Conservation (phyloP, 2,113 vertebrate species). For the Morone chrysops region DNA sequence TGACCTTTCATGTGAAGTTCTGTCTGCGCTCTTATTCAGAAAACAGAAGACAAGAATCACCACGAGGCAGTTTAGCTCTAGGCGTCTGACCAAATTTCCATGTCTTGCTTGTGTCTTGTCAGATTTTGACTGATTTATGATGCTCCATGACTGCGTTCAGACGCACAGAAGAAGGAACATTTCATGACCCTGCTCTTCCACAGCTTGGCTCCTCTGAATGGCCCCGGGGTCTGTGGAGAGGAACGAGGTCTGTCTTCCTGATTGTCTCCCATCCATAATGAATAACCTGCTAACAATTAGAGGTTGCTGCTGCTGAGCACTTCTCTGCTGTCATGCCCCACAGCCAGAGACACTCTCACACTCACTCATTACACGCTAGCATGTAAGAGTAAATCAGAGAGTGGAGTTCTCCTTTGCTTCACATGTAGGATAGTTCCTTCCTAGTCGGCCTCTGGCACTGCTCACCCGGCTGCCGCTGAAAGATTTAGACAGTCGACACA, state of each 20-base stretch:
- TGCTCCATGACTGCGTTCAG: conserved; percentile 9
- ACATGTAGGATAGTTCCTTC: conserved; percentile 13
- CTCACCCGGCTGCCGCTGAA: conserved; percentile 24
- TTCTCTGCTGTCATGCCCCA: conserved; percentile 40
- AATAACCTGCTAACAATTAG: conserved; percentile 71
- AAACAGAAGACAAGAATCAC: conserved; percentile 21
- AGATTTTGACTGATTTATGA: conserved; percentile 8
- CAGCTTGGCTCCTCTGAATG: conserved; percentile 16
- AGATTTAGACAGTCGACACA: not conserved
- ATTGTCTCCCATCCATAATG: conserved; percentile 57
- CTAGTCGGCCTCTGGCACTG: not conserved
- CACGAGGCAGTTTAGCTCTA: not conserved
- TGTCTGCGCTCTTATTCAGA: conserved; percentile 10
- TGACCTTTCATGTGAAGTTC: conserved; percentile 9
- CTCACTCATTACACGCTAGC: conserved; percentile 42
- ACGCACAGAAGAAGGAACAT: conserved; percentile 1
- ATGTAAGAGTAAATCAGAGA: conserved; percentile 42
- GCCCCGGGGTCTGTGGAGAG: conserved; percentile 19
- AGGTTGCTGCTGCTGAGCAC: conserved; percentile 35
- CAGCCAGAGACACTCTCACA: conserved; percentile 44
- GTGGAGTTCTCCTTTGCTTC: conserved; percentile 21
- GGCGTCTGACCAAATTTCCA: conserved; percentile 7
- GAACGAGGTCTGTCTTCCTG: conserved; percentile 31
- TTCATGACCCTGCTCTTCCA: conserved; percentile 29
- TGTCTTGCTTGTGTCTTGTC: not conserved